These are phyloP conservation scores for Eonycteris spelaea DNA, from an alignment of 2,113 vertebrate species.

Conservation along the genomic window DNA sequence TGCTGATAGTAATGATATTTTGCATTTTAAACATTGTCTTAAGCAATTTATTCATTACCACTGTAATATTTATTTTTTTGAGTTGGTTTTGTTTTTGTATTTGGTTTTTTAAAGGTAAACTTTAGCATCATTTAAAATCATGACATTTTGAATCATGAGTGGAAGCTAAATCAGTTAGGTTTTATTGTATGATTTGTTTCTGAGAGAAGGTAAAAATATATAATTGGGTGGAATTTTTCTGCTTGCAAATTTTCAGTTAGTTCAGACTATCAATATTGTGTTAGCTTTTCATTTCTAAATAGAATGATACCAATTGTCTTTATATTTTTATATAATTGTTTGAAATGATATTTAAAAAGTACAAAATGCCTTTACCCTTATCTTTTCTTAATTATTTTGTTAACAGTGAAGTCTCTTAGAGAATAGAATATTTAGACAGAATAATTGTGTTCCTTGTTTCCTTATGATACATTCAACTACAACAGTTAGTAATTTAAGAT, in stretches of 20 bases:
- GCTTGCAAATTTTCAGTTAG: background rate
- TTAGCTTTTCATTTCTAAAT: conserved; percentile 1
- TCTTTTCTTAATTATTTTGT: background rate
- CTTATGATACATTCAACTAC: background rate
- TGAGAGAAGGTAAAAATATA: background rate
- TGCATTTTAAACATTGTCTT: conserved; percentile 1
- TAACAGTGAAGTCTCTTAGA: background rate
- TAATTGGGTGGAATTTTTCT: background rate
- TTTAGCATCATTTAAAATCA: background rate
- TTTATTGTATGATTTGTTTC: background rate
- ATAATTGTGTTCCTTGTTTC: background rate
- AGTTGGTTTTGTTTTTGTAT: background rate
- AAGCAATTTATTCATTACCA: background rate
- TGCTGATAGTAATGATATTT: background rate
- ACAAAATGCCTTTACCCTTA: background rate
- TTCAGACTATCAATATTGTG: background rate
- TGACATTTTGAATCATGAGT: background rate
- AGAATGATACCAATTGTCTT: background rate
- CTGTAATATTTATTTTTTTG: background rate
- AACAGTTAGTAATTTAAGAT: background rate
- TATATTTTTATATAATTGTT: conserved; percentile 16
- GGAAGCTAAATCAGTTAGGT: background rate
- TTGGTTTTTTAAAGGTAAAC: background rate
- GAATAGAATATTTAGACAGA: background rate
- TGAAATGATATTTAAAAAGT: conserved; percentile 16